Evolutionary conservation across 2,113 vertebrate genomes (phyloP).

Genomic region (Saccopteryx leptura): DNA sequence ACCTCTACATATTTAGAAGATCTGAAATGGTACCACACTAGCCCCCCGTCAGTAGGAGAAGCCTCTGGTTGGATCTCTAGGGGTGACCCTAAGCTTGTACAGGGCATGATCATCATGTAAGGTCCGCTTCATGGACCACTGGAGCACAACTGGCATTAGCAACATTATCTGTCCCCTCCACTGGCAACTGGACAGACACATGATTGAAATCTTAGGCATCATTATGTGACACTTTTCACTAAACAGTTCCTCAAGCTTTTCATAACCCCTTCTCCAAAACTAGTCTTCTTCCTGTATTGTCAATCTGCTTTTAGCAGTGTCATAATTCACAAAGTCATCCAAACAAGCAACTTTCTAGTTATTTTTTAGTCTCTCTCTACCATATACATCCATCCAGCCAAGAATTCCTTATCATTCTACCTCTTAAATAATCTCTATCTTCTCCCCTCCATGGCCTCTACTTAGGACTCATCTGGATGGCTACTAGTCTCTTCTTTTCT

Average conservation of each 20-base stretch:
- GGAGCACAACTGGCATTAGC: background rate
- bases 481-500: background rate
- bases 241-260: background rate
- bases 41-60: background rate
- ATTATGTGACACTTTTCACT: background rate
- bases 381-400: background rate
- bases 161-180: background rate
- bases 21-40: background rate
- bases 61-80: background rate
- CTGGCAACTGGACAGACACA: background rate
- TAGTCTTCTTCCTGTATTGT: background rate
- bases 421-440: background rate
- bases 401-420: slow-evolving; percentile 6
- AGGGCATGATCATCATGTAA: background rate
- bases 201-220: background rate
- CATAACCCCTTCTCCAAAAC: background rate
- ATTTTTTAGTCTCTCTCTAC: background rate
- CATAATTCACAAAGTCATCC: background rate
- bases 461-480: background rate
- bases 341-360: background rate
- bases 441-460: background rate
- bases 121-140: background rate
- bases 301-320: background rate
- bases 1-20: background rate
- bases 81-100: background rate